phyloP scores from a whole-genome alignment of 1,140 invertebrate species.

The Rhopalosiphum maidis region DNA sequence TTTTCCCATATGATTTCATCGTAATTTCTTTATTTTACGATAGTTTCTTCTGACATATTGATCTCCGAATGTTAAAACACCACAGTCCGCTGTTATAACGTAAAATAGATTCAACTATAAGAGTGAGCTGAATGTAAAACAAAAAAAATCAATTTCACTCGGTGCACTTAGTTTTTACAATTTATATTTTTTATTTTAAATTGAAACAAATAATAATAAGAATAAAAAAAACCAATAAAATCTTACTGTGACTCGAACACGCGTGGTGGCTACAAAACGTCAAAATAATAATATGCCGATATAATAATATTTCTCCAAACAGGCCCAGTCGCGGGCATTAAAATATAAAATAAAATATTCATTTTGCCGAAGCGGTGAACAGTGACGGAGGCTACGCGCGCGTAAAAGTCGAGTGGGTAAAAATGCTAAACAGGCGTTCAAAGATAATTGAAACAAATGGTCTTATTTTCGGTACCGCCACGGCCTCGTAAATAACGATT shows the following conservation, averaged over 20 bases:
- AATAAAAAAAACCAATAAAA: background rate
- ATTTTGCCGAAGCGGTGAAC: background rate
- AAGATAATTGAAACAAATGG: conserved; percentile 18
- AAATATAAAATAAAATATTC: conserved; percentile 20
- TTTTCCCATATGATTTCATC: background rate
- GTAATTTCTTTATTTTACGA: conserved; percentile 8
- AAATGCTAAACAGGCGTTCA: background rate
- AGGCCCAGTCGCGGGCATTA: background rate
- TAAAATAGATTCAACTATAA: background rate
- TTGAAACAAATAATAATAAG: background rate
- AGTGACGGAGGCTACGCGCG: background rate
- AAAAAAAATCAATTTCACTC: background rate
- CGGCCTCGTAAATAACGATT: conserved; percentile 19
- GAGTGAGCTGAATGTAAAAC: conserved; percentile 7
- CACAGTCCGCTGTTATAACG: background rate
- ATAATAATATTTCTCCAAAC: background rate
- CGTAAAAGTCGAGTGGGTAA: background rate
- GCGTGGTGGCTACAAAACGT: background rate
- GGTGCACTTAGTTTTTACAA: background rate
- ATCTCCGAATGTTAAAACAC: background rate
- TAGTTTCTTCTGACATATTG: conserved; percentile 12
- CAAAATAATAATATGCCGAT: background rate
- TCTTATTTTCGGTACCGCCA: background rate
- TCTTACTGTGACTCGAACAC: background rate
- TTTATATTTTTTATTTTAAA: conserved; percentile 21